Percentiles rank a stretch among this genome's conserved stretches.
These are phyloP conservation scores for Apotomis betuletana DNA, from an alignment of 2,888 invertebrate genomes.

Conservation along the genomic window DNA sequence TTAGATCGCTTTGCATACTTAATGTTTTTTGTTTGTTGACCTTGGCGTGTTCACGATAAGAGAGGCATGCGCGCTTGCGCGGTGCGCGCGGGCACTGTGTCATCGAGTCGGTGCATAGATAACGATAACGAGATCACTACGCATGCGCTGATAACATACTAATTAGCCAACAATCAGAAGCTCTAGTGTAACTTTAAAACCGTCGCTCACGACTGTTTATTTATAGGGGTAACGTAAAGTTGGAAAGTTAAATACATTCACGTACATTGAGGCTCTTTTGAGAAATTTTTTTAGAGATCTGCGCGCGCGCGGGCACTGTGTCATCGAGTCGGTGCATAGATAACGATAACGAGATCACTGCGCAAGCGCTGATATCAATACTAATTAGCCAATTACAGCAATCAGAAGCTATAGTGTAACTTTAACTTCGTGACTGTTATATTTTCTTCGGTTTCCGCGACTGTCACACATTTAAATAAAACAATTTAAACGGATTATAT, in stretches of 20 bases:
- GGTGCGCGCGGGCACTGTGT: slow-evolving; percentile 51
- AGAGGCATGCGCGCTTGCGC: slow-evolving; percentile 53
- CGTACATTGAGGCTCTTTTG: too few relatives aligned
- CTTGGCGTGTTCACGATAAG: slow-evolving; percentile 67
- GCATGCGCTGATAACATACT: slow-evolving; percentile 47
- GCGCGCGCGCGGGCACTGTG: slow-evolving; percentile 46
- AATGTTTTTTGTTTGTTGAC: slow-evolving; percentile 52
- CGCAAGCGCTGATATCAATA: slow-evolving; percentile 47
- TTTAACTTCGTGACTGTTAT: too few relatives aligned
- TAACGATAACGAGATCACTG: slow-evolving; percentile 60
- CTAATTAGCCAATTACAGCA: neutral
- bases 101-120: slow-evolving; percentile 63
- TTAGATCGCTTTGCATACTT: neutral
- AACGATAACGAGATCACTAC: slow-evolving; percentile 59
- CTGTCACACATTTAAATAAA: too few relatives aligned
- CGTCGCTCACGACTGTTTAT: too few relatives aligned
- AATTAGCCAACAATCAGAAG: neutral
- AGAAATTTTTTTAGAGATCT: too few relatives aligned
- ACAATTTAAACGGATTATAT: too few relatives aligned
- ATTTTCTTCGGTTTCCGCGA: too few relatives aligned
- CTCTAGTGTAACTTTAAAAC: too few relatives aligned
- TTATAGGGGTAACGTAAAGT: too few relatives aligned
- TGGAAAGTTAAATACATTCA: too few relatives aligned
- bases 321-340: slow-evolving; percentile 63
- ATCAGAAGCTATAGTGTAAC: neutral